Base-by-base conservation (phyloP, 2,888 invertebrate species). In the Drymonia ruficornis region DNA sequence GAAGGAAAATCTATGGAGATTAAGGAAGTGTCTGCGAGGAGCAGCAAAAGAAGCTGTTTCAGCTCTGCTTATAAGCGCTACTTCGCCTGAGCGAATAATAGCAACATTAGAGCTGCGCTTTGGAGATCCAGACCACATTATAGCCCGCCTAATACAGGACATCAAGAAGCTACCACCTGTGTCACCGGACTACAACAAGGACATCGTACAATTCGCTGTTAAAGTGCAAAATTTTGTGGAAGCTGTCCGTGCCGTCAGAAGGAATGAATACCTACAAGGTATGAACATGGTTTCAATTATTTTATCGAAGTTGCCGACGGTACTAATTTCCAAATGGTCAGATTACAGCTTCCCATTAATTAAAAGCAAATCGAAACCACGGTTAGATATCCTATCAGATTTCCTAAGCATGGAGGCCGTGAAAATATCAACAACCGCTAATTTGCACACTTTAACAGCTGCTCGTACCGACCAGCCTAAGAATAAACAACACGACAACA, bases 291-390 rank as follows among this genome's bases (percentile, higher is more conserved):
- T 50, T 3, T 54, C 59, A 5, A 46, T 46, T 16, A 56, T 69
- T 8, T 28, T 69, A 12, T 55, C 63, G 4, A 72, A 69, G 31
- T 29, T 67, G 8, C 65, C 66, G 9, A 55, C 62, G 5, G 52
- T 61, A 2, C 40, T 68, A 6, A 12, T 70, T 6, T 49, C 67
- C 2, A 70, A 67, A 52, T 68, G 70, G 68, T 15, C 69, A 6
- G 72, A 75, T 34, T 72, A 72, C 45, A 65, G 67, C 52, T 72
- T 60, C 31, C 51, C 60, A 3, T 29, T 58, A 9, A 58, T 65
- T 4, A 43, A 43, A 8, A 51, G 36, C 2, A 63, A 61, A 38
- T n/a, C 61, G 13, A 54, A 59, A 34, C 16, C 71, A 3, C 18
- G 18, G 9, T 11, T 36, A 11, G 65, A 59, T 0, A 53, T 69